Evolutionary conservation across 2,113 vertebrate genomes (phyloP).

Genomic region (Ceyx melanurus): DNA sequence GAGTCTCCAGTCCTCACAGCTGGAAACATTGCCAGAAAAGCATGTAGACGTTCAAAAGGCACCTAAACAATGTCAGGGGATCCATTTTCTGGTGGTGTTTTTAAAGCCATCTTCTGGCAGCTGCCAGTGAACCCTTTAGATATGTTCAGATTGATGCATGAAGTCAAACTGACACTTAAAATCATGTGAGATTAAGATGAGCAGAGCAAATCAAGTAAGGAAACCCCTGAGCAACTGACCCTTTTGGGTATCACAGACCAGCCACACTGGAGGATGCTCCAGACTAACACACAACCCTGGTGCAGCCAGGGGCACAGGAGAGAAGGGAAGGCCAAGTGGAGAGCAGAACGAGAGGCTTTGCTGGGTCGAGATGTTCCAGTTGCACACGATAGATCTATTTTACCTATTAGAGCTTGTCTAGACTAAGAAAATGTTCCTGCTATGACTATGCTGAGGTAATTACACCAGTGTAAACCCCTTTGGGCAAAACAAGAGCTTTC

Average conservation of each 20-base stretch:
- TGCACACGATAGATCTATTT: slow-evolving; percentile 54
- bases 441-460: slow-evolving; percentile 51
- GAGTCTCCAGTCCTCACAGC: not conserved
- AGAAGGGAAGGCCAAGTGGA: accelerated
- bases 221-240: not conserved
- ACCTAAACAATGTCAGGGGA: not conserved
- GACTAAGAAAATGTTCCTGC: slow-evolving; percentile 63
- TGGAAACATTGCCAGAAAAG: slow-evolving; percentile 6
- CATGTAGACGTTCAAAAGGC: not conserved
- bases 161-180: slow-evolving; percentile 13
- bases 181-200: not conserved
- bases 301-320: accelerated
- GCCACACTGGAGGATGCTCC: not conserved
- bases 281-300: not conserved
- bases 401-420: slow-evolving; percentile 65
- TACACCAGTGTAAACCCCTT: slow-evolving; percentile 52
- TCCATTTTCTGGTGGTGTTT: not conserved
- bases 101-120: not conserved
- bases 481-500: slow-evolving; percentile 68
- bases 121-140: not conserved
- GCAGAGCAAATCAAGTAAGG: not conserved
- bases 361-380: not conserved
- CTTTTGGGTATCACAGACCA: not conserved
- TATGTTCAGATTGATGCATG: not conserved
- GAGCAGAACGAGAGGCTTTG: not conserved